A percentile compares a stretch with the other conserved stretches of the same genome.
These are phyloP conservation scores for Phalacrocorax aristotelis DNA, from an alignment of 2,113 vertebrate genomes.

Conservation along the genomic window DNA sequence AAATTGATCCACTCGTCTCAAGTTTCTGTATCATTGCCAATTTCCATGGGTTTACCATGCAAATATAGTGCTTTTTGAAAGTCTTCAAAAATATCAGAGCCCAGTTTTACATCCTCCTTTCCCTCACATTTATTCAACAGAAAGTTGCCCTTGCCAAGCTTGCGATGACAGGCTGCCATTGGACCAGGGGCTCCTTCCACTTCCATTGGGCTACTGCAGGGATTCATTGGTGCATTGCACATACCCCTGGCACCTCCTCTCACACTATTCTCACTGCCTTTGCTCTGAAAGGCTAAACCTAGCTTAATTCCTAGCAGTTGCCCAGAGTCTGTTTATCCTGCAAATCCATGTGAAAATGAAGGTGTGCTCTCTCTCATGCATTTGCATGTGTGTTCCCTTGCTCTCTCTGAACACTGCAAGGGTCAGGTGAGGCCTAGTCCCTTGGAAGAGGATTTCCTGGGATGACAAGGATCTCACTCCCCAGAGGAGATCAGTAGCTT, in stretches of 20 bases:
- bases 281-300: not conserved
- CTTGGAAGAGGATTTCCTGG: not conserved
- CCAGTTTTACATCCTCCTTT: not conserved
- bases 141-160: not conserved
- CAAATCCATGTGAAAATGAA: not conserved
- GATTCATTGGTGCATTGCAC: not conserved
- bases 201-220: not conserved
- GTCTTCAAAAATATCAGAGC: not conserved
- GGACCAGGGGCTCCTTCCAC: not conserved
- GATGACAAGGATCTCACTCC: not conserved
- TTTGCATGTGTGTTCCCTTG: rapidly evolving
- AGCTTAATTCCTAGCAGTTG: not conserved
- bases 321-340: not conserved
- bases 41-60: not conserved
- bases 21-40: not conserved
- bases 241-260: not conserved
- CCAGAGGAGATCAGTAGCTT: not conserved
- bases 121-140: not conserved
- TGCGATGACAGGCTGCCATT: rapidly evolving
- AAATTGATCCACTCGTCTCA: not conserved
- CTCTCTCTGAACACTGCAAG: not conserved
- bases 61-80: not conserved
- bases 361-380: rapidly evolving
- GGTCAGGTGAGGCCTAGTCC: not conserved
- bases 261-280: not conserved